Conservation (phyloP, 1,140 invertebrate species). For the Sitobion miscanthi region DNA sequence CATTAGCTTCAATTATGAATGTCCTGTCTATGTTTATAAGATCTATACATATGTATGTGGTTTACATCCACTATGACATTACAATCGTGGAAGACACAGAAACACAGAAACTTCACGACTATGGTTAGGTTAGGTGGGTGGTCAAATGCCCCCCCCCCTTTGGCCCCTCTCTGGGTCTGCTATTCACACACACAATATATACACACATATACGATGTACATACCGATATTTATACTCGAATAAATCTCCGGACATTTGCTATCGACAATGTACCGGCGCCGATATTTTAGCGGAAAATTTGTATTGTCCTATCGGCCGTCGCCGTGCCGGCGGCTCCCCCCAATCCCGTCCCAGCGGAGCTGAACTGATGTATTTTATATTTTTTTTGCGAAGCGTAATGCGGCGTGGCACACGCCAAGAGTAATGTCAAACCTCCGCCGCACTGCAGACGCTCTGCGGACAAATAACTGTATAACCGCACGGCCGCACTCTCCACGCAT, state of each 20-base stretch:
- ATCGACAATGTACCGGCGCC: neutral
- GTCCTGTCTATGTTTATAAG: no score
- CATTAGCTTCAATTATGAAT: no score
- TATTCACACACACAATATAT: neutral
- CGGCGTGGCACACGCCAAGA: conserved; percentile 1
- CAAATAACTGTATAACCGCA: neutral
- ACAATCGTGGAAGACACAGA: no score
- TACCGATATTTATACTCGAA: neutral
- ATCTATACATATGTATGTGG: no score
- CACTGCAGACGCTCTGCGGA: conserved; percentile 48
- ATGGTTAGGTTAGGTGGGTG: no score
- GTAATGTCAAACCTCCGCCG: conserved; percentile 24
- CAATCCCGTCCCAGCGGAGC: neutral
- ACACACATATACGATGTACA: neutral
- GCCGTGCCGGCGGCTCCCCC: neutral
- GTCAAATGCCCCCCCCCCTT: no score
- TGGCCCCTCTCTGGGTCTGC: no score
- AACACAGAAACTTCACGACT: no score
- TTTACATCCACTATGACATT: no score
- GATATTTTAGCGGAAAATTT: conserved; percentile 4
- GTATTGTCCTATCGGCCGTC: neutral
- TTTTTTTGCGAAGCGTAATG: conserved; percentile 8
- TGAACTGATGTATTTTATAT: neutral
- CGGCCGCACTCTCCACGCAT: neutral
- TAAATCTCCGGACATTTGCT: neutral